A percentile compares a stretch with the other conserved stretches of the same genome.
Conservation (phyloP, 2,113 vertebrate genomes). For the Malurus alboscapulatus region DNA sequence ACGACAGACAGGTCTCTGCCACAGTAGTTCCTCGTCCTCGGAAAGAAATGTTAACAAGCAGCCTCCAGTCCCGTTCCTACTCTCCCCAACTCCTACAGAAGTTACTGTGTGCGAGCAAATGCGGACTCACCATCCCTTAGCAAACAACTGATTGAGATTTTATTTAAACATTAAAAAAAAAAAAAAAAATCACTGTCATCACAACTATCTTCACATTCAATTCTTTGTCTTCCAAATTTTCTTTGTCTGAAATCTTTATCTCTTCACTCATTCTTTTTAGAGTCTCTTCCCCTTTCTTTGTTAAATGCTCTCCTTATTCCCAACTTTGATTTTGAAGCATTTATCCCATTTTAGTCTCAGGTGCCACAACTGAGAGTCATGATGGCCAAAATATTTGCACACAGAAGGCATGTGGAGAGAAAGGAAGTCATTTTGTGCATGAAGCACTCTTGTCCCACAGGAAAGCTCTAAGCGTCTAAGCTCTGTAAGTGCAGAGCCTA, state of each 20-base stretch:
- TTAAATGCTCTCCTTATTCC: background rate
- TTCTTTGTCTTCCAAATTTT: background rate
- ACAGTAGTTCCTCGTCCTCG: rapidly evolving
- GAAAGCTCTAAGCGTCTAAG: background rate
- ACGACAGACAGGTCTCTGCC: rapidly evolving
- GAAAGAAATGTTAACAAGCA: rapidly evolving
- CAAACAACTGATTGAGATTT: background rate
- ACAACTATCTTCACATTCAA: background rate
- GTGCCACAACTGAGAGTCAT: background rate
- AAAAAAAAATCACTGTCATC: background rate
- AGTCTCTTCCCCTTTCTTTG: background rate
- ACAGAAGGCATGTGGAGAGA: background rate
- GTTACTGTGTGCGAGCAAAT: background rate
- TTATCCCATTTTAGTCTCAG: background rate
- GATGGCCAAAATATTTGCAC: background rate
- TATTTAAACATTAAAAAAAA: background rate
- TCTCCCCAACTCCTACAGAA: background rate
- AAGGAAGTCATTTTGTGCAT: background rate
- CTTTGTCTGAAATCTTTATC: background rate
- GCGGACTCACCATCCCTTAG: background rate
- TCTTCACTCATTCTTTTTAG: background rate
- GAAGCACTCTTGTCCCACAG: background rate
- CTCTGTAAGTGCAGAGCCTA: background rate
- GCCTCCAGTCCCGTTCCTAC: rapidly evolving
- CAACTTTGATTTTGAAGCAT: background rate